A percentile compares a stretch with the other conserved stretches of the same genome.
These are phyloP conservation scores for Etia nguti DNA, from an alignment of 2,113 vertebrate species.

Conservation along the genomic window DNA sequence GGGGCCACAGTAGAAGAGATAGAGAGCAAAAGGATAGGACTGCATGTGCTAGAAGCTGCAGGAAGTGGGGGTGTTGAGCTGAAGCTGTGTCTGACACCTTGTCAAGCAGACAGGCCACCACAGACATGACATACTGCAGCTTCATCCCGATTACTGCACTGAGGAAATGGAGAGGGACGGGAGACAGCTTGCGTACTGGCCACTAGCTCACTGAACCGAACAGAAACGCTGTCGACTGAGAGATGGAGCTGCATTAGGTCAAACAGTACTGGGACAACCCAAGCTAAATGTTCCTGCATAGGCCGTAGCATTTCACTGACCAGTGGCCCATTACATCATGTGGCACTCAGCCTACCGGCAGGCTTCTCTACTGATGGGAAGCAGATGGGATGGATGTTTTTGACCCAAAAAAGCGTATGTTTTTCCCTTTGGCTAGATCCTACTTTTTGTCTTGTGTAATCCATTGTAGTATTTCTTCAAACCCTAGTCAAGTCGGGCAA, in stretches of 20 bases:
- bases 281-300: constrained; percentile 29
- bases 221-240: constrained; percentile 51
- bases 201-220: constrained; percentile 60
- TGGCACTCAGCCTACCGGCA: constrained; percentile 29
- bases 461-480: neutral
- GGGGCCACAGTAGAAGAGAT: constrained; percentile 16
- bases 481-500: neutral
- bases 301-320: constrained; percentile 47
- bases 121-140: constrained; percentile 69
- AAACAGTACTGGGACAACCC: constrained; percentile 37
- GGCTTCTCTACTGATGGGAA: neutral
- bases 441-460: neutral
- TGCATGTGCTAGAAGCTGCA: constrained; percentile 30
- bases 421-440: neutral
- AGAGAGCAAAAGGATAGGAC: constrained; percentile 23
- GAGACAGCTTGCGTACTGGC: constrained; percentile 63
- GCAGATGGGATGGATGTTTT: neutral
- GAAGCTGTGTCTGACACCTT: constrained; percentile 63
- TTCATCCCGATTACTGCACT: constrained; percentile 61
- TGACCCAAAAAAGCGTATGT: neutral
- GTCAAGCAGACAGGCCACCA: constrained; percentile 62
- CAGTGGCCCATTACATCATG: constrained; percentile 52
- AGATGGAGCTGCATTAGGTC: constrained; percentile 53
- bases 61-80: neutral
- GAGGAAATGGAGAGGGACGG: constrained; percentile 66